A percentile compares a stretch with the other conserved stretches of the same genome.
These are phyloP conservation scores for Ploceus nigricollis DNA, from an alignment of 2,113 vertebrate species.

Conservation along the genomic window DNA sequence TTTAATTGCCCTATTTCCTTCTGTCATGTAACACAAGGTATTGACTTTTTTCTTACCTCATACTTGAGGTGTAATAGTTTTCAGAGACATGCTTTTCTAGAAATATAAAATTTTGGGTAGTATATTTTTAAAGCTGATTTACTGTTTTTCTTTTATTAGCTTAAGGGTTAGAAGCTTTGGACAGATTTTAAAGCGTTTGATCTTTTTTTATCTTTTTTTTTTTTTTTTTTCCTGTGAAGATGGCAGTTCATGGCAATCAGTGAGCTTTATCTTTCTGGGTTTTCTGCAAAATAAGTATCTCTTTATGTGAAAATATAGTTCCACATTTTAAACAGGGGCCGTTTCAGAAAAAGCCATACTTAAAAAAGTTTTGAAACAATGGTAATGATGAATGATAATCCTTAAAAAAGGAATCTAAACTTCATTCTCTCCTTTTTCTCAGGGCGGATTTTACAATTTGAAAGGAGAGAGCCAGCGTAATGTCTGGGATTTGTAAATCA, in stretches of 20 bases:
- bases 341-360: neutral
- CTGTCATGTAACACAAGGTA: neutral
- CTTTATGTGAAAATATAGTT: neutral
- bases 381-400: neutral
- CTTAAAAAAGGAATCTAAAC: neutral
- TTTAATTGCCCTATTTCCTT: neutral
- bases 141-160: constrained; percentile 31
- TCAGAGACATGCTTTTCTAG: neutral
- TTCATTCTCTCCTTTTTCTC: neutral
- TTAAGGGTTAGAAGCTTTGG: constrained; percentile 30
- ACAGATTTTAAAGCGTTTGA: constrained; percentile 23
- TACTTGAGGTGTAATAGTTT: neutral
- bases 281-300: neutral
- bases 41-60: neutral
- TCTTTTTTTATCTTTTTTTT: neutral
- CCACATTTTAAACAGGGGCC: neutral
- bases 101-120: neutral
- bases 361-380: neutral
- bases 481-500: neutral
- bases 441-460: neutral
- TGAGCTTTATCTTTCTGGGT: neutral
- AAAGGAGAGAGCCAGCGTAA: neutral
- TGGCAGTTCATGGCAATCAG: constrained; percentile 13
- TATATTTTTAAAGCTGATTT: constrained; percentile 20
- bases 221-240: neutral